Percentiles rank a stretch among this genome's conserved stretches.
Evolutionary conservation across 2,797 vertebrate genomes (phyloP).

Genomic region (Pogoniulus pusillus): DNA sequence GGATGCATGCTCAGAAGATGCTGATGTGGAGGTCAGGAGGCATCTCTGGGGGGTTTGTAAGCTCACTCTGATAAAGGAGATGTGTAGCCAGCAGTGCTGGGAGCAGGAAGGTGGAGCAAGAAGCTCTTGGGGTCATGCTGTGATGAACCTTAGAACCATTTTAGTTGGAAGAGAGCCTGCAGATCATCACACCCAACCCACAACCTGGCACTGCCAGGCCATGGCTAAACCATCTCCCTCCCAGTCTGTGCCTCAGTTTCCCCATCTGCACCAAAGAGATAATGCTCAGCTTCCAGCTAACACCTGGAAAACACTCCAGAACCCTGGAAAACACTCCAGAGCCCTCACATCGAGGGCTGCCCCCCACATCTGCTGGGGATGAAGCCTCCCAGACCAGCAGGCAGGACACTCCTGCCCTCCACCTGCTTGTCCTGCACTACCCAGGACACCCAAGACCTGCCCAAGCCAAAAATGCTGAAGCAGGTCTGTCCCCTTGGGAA

Average conservation of each 20-base stretch:
- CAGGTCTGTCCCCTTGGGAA: conserved; percentile 24
- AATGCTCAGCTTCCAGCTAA: accelerated
- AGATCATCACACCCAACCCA: too few species aligned
- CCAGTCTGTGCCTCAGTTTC: not conserved
- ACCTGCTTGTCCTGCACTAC: accelerated
- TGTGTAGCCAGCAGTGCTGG: not conserved
- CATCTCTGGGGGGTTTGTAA: accelerated
- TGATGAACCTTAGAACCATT: not conserved
- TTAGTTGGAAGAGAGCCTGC: too few species aligned
- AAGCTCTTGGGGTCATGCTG: not conserved
- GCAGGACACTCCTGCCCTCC: not conserved
- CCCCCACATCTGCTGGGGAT: accelerated
- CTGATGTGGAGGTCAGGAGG: not conserved
- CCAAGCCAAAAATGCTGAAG: conserved; percentile 14
- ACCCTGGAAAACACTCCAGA: too few species aligned
- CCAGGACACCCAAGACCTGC: not conserved
- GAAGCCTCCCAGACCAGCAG: not conserved
- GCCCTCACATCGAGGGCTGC: not conserved
- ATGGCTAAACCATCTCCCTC: too few species aligned
- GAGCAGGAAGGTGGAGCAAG: not conserved
- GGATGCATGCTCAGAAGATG: not conserved
- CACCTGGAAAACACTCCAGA: not conserved
- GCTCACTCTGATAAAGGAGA: not conserved
- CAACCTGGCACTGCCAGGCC: too few species aligned
- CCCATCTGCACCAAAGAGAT: not conserved